A percentile compares a stretch with the other conserved stretches of the same genome.
Conservation (phyloP, 23 tunicate species). For the Trididemnum clinides region DNA sequence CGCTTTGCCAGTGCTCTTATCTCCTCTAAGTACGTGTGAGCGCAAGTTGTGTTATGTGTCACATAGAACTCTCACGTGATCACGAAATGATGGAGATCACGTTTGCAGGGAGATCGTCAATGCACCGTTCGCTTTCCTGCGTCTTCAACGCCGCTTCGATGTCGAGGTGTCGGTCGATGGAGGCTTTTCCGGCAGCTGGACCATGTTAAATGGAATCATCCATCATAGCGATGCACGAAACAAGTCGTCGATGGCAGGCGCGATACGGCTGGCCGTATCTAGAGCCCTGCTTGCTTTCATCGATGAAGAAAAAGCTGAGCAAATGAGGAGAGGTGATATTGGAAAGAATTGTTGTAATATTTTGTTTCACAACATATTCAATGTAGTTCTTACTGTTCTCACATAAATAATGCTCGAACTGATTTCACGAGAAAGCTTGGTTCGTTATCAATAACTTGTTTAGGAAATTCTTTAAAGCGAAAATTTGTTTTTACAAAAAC, state of each 20-base stretch:
- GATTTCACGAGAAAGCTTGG: no score
- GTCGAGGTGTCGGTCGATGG: slow-evolving; percentile 72
- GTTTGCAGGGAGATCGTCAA: slow-evolving; percentile 59
- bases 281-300: slow-evolving; percentile 59
- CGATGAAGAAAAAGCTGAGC: slow-evolving; percentile 28
- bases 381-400: no score
- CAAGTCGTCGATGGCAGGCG: slow-evolving; percentile 64
- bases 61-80: no score
- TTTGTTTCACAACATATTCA: no score
- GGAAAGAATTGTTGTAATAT: no score
- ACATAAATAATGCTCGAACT: no score
- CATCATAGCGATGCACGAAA: not conserved
- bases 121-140: slow-evolving; percentile 58
- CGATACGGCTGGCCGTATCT: slow-evolving; percentile 65
- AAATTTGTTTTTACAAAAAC: no score
- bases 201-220: not conserved
- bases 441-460: no score
- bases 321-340: slow-evolving; percentile 64
- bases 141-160: slow-evolving; percentile 47
- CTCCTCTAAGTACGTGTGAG: no score
- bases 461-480: not conserved
- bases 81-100: no score
- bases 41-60: no score
- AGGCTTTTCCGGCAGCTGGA: slow-evolving; percentile 48
- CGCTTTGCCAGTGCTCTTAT: no score